Conservation (phyloP, 1,140 invertebrate species). For the Diabrotica virgifera region DNA sequence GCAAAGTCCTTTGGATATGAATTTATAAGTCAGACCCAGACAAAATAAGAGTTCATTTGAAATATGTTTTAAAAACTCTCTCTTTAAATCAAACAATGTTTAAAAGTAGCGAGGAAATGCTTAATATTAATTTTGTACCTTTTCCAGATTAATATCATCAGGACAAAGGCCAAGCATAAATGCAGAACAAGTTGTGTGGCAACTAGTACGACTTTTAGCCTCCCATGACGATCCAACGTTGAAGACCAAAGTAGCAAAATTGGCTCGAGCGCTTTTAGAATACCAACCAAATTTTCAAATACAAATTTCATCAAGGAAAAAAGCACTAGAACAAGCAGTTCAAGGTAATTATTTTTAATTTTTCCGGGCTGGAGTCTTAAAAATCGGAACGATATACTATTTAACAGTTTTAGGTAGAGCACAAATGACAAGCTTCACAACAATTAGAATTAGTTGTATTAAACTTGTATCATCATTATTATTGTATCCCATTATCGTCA, state of each 20-base stretch:
- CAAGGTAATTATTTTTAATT: slow-evolving; percentile 53
- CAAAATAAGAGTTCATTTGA: too few species aligned
- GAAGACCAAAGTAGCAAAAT: slow-evolving; percentile 55
- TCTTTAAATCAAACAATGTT: background rate
- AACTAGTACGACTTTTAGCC: slow-evolving; percentile 76
- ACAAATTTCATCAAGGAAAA: slow-evolving; percentile 60
- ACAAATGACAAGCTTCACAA: too few species aligned
- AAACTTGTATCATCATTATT: too few species aligned
- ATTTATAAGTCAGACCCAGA: too few species aligned
- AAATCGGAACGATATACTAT: too few species aligned
- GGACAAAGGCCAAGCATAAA: slow-evolving; percentile 61
- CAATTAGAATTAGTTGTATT: too few species aligned
- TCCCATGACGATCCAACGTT: slow-evolving; percentile 61
- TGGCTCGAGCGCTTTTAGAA: slow-evolving; percentile 54
- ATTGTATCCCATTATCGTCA: too few species aligned
- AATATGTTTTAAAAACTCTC: too few species aligned
- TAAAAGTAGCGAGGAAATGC: background rate
- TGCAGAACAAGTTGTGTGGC: slow-evolving; percentile 74
- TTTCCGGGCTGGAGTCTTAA: too few species aligned
- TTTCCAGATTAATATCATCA: slow-evolving; percentile 55
- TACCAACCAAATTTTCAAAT: slow-evolving; percentile 57
- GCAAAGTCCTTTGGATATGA: too few species aligned
- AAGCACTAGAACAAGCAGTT: slow-evolving; percentile 77
- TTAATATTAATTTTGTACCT: background rate
- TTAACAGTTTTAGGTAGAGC: too few species aligned